These are phyloP conservation scores for Spilogale gracilis DNA, from an alignment of 2,113 vertebrate species.

Conservation along the genomic window DNA sequence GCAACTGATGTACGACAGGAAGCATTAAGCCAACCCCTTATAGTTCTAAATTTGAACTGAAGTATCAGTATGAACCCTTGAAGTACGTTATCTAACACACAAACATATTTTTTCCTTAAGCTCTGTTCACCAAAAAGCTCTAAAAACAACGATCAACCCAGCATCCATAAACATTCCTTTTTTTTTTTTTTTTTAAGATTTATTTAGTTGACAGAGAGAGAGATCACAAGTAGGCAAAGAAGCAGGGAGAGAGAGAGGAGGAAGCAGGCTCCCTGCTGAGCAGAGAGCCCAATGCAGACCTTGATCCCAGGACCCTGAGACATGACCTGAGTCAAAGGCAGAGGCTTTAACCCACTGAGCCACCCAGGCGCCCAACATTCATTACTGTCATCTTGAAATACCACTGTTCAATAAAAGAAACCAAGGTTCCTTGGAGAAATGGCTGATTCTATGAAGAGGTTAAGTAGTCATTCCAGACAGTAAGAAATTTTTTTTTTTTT, in stretches of 20 bases:
- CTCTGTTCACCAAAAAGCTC: slow-evolving; percentile 10
- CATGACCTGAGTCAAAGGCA: no score
- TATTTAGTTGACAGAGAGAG: no score
- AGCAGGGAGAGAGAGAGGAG: no score
- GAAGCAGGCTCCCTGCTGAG: no score
- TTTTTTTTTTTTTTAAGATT: no score
- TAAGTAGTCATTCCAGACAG: background rate
- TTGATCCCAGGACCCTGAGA: no score
- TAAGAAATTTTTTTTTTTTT: no score
- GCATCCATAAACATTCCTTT: background rate
- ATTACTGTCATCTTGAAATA: background rate
- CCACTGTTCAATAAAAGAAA: background rate
- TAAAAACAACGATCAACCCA: background rate
- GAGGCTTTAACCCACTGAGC: no score
- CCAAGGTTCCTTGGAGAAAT: background rate
- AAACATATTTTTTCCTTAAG: background rate
- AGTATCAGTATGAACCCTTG: background rate
- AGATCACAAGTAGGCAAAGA: no score
- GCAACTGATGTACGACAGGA: background rate
- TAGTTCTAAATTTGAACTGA: background rate
- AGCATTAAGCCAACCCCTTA: background rate
- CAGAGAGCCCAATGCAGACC: no score
- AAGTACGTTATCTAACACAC: background rate
- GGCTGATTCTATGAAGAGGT: background rate
- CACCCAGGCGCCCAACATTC: background rate